Evolutionary conservation across 2,797 vertebrate genomes (phyloP).

Genomic region (Epinephelus coioides): DNA sequence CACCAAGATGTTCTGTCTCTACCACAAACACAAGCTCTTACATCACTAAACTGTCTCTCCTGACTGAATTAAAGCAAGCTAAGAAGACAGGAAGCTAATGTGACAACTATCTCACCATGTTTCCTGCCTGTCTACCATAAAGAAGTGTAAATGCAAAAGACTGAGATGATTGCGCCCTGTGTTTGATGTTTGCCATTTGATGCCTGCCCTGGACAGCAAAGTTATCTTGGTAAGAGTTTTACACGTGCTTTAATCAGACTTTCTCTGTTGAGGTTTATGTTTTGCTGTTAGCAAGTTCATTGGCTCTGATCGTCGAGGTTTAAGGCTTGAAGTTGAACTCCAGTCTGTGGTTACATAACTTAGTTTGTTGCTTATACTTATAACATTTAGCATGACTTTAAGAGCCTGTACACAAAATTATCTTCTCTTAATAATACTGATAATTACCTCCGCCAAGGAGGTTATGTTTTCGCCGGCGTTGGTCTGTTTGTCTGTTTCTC

Average conservation of each 20-base stretch:
- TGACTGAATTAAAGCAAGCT: neutral
- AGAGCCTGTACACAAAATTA: no score
- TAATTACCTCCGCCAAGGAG: no score
- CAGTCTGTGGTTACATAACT: neutral
- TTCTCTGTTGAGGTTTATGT: neutral
- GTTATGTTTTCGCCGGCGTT: no score
- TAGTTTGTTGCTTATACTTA: neutral
- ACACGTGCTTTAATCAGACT: neutral
- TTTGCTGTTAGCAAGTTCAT: no score
- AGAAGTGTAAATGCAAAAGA: neutral
- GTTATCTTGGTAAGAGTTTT: neutral
- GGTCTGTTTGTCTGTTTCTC: no score
- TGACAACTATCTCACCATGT: neutral
- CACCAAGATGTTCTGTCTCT: no score
- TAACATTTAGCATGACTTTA: neutral
- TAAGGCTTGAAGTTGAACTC: neutral
- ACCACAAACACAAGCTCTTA: neutral
- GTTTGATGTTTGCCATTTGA: neutral
- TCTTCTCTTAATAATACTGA: neutral
- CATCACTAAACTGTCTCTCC: neutral
- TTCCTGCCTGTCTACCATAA: neutral
- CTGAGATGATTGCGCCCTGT: no score
- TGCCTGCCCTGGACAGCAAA: rapidly evolving
- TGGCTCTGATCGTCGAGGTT: neutral
- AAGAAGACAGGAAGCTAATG: constrained; percentile 3